phyloP scores from a whole-genome alignment of 2,888 invertebrate species.

The Harmothoe impar region DNA sequence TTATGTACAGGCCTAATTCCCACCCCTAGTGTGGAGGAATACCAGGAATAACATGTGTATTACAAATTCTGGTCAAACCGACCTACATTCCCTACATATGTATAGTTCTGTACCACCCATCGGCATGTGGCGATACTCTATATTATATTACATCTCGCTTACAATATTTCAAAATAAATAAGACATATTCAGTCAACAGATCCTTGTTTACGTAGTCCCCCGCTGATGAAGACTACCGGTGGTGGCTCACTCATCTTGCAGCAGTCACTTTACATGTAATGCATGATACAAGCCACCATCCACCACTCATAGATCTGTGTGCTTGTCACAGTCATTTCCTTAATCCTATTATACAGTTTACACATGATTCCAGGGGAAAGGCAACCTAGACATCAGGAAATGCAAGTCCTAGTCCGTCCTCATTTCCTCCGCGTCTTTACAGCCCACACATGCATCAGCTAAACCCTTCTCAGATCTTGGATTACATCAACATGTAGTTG shows the following conservation, averaged over 20 bases:
- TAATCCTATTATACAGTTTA: neutral
- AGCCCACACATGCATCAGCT: neutral
- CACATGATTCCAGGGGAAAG: neutral
- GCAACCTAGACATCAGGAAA: neutral
- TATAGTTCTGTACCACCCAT: neutral
- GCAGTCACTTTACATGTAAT: no score
- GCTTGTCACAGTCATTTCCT: neutral
- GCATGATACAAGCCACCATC: neutral
- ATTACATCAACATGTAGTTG: neutral
- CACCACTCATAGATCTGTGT: neutral
- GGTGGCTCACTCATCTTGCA: neutral
- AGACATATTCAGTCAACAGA: slow-evolving; percentile 41
- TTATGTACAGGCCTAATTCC: slow-evolving; percentile 39
- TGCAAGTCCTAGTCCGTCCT: neutral
- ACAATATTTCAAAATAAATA: slow-evolving; percentile 44
- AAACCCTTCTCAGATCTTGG: neutral
- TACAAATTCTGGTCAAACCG: neutral
- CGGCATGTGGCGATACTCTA: neutral
- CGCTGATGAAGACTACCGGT: no score
- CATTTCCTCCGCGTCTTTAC: neutral
- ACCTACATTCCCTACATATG: slow-evolving; percentile 45
- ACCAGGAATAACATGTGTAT: neutral
- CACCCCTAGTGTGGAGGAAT: neutral
- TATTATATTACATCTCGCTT: slow-evolving; percentile 10
- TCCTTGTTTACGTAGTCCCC: neutral